Conservation (phyloP, 1,140 invertebrate species). For the Rhopalosiphum maidis region DNA sequence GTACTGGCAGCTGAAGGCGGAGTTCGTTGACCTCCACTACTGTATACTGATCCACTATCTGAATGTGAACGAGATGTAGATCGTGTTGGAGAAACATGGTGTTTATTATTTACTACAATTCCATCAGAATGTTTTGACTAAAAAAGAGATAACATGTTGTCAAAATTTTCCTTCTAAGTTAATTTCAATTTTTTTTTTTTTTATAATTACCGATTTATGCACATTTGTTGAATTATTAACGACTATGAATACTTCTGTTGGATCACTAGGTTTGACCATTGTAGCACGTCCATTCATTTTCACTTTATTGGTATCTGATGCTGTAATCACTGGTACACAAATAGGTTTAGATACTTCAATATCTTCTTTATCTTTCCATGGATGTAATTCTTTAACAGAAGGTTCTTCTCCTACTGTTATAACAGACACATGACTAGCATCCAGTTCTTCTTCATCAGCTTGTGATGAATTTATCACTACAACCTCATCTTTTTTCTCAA, state of each 20-base stretch:
- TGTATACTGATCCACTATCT: conserved; percentile 61
- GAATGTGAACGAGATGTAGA: conserved; percentile 60
- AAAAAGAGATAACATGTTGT: background rate
- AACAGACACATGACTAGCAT: conserved; percentile 87
- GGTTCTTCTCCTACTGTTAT: conserved; percentile 82
- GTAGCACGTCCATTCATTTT: conserved; percentile 41
- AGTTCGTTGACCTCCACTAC: conserved; percentile 61
- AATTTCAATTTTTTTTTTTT: background rate
- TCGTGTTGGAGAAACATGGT: conserved; percentile 63
- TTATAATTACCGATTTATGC: conserved; percentile 55
- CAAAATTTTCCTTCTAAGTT: background rate
- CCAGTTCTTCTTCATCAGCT: conserved; percentile 66
- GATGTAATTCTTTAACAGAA: conserved; percentile 30
- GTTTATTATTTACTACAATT: conserved; percentile 60
- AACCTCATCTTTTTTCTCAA: conserved; percentile 60
- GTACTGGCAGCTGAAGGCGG: conserved; percentile 62
- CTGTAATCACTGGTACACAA: background rate
- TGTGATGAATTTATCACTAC: conserved; percentile 60
- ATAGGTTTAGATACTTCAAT: conserved; percentile 42
- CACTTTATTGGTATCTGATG: conserved; percentile 1
- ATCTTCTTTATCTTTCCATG: conserved; percentile 44
- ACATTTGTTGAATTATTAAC: conserved; percentile 62
- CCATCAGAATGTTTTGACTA: conserved; percentile 49
- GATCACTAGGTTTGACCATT: conserved; percentile 49
- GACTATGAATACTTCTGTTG: conserved; percentile 61